Evolutionary conservation across 2,888 invertebrate genomes (phyloP), one percentile per base, ranked within the genome.

Genomic region (Yponomeuta malinellus): DNA sequence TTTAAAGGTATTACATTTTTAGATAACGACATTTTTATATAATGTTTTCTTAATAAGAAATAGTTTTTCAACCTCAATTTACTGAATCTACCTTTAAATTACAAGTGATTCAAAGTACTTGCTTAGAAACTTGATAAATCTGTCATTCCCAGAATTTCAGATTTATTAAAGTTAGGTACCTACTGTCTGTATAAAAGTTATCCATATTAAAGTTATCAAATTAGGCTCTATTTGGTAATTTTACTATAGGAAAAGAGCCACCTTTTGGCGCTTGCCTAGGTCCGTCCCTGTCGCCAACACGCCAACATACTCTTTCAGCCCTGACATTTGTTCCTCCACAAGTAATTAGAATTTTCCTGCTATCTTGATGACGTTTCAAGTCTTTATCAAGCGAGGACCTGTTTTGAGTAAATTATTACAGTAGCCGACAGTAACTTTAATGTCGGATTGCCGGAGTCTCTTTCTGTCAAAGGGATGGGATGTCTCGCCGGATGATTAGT

Each of bases 361-460:
- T 64, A 64, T 64, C 64, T 64, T 31, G 64, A 64, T 64, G 23
- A 64, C 29, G 29, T 64, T 64, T 64, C 31, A 64, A 64, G 29
- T 64, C 64, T 64, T 64, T 64, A 64, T 23, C 64, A 23, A 59
- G 52, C 52, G 52, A 8, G 52, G 52, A 59, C 52, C 52, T 15
- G 52, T 59, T 59, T 59, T 59, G 52, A 59, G 52, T 59, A 59
- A 59, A 59, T 59, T 59, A 59, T 59, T 59, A 59, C 52, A 59
- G 52, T 59, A 59, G 52, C 52, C 52, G 52, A 59, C 52, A 15
- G 52, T 15, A 59, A 59, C 15, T 65, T n/a, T 65, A 65, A 65
- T 31, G 23, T 64, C 37, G 23, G 23, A 23, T 23, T 23, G 33
- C 33, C 12, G 52, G 10, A 15, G 15, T 15, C 52, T 59, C 52